These are phyloP conservation scores for Ruditapes philippinarum DNA, from an alignment of 1,140 invertebrate genomes.

Conservation along the genomic window DNA sequence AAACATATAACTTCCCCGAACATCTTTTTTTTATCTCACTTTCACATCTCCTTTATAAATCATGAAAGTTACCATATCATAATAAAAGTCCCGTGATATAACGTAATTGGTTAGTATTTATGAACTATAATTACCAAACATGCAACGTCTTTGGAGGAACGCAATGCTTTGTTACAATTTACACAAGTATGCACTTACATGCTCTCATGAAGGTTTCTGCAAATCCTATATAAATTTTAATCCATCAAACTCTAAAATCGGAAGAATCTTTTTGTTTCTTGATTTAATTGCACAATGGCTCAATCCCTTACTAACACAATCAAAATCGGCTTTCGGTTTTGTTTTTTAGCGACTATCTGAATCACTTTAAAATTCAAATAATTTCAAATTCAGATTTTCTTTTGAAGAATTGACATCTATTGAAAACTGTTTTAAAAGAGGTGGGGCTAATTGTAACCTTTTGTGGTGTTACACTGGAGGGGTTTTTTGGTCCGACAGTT, in stretches of 20 bases:
- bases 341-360: too few relatives aligned
- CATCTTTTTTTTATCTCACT: constrained; percentile 5
- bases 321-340: too few relatives aligned
- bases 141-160: too few relatives aligned
- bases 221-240: too few relatives aligned
- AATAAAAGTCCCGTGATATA: not conserved
- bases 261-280: too few relatives aligned
- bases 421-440: constrained; percentile 9
- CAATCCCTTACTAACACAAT: too few relatives aligned
- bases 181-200: too few relatives aligned
- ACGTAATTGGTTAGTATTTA: not conserved
- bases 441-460: constrained; percentile 12
- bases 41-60: constrained; percentile 23
- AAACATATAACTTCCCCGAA: not conserved
- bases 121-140: too few relatives aligned
- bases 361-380: not conserved
- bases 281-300: too few relatives aligned
- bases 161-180: too few relatives aligned
- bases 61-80: constrained; percentile 5
- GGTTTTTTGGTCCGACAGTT: constrained; percentile 32
- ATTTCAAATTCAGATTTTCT: not conserved
- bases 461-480: not conserved
- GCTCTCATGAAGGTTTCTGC: too few relatives aligned
- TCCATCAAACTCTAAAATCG: too few relatives aligned
- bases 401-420: constrained; percentile 1